Evolutionary conservation across 2,888 invertebrate genomes (phyloP).

Genomic region (Lasioglossum morio): DNA sequence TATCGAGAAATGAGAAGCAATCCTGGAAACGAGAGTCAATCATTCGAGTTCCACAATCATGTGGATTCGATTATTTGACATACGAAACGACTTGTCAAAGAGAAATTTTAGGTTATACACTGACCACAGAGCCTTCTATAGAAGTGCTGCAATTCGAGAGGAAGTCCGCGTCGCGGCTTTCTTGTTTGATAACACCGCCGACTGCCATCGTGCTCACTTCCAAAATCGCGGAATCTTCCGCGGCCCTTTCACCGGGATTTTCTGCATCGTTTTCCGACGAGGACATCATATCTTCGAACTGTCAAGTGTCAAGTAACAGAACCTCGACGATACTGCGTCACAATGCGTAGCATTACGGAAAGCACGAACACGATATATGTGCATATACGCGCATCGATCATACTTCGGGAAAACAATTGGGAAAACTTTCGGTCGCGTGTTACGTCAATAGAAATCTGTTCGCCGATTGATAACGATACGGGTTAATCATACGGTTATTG

Average conservation of each 20-base stretch:
- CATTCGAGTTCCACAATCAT: too few relatives aligned
- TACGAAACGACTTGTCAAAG: constrained; percentile 27
- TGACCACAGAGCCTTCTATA: constrained; percentile 82
- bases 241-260: constrained; percentile 69
- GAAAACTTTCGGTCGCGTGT: not conserved
- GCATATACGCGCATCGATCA: constrained; percentile 56
- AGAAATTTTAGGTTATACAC: constrained; percentile 63
- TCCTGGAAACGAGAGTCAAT: too few relatives aligned
- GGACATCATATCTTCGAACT: constrained; percentile 77
- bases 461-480: not conserved
- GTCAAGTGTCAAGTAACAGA: constrained; percentile 38
- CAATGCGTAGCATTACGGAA: constrained; percentile 42
- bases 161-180: constrained; percentile 79
- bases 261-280: constrained; percentile 77
- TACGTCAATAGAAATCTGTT: not conserved
- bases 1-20: too few relatives aligned
- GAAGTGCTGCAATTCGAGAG: constrained; percentile 82
- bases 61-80: not conserved
- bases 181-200: constrained; percentile 76
- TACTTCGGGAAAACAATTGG: constrained; percentile 32
- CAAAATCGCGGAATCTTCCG: constrained; percentile 78
- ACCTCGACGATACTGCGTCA: constrained; percentile 31
- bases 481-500: too few relatives aligned
- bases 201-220: constrained; percentile 80
- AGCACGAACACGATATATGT: constrained; percentile 2